Base-by-base conservation (phyloP, 2,113 vertebrate genomes). In the Amblyornis subalaris region DNA sequence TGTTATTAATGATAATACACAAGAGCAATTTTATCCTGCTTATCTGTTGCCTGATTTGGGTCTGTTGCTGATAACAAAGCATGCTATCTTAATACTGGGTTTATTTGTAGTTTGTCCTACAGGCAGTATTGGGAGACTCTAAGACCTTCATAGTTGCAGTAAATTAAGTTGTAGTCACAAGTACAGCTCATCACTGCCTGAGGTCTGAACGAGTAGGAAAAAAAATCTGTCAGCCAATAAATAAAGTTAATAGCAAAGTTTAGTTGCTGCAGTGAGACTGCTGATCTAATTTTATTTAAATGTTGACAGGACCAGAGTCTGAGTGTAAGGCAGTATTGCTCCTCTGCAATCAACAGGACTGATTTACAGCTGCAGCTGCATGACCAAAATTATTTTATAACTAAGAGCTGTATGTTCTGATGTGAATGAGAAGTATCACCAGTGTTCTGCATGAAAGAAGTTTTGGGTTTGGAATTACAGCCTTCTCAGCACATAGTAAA, bases 21-120 rank as follows among this genome's bases (percentile, higher is more conserved):
- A 88, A 61, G 62, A 88, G 7, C 8, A 91, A 71, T 80, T 94
- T 96, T 86, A 92, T 83, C 35, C 33, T 80, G 22, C 64, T 94
- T 86, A 80, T 88, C 67, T 85, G 42, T 73, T 91, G 15, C 40
- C 29, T 95, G 64, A 35, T 95, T 88, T 3, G 9, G 23, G 33
- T 85, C 54, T 75, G 33, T 74, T 80, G 28, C 35, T 92, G 65
- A 81, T 81, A 90, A 44, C 7, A 85, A 85, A 79, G 18, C 44
- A 60, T 0, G 3, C 3, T 88, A 36, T 88, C 72, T 80, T 80
- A 77, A 62, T 80, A 74, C 51, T 45, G 14, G 10, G 5, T 72
- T 86, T 92, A 28, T 81, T 65, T 81, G 38, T 74, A 51, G 29
- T 80, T 85, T 90, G 24, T 72, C 48, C 42, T 74, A n/a, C 23